Conservation (phyloP, 2,797 vertebrate genomes). For the Aulostomus chinensis region DNA sequence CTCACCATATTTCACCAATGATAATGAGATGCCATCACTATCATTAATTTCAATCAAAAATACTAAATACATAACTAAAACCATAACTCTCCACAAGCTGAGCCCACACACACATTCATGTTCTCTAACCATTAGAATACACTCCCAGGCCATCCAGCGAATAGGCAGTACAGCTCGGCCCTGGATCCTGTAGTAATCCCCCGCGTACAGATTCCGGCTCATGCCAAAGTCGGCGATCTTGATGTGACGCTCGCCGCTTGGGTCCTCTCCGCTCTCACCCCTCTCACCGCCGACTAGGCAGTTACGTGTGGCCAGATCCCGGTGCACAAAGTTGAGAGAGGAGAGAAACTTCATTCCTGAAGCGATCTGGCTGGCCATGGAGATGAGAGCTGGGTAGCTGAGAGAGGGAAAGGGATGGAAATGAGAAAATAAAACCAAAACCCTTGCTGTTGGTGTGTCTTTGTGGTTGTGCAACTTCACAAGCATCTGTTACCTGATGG, state of each 20-base stretch:
- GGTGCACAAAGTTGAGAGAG: slow-evolving; percentile 92
- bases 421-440: background rate
- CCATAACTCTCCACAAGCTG: background rate
- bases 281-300: slow-evolving; percentile 89
- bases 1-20: no score
- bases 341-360: slow-evolving; percentile 94
- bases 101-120: no score
- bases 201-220: slow-evolving; percentile 91
- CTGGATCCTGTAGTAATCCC: slow-evolving; percentile 93
- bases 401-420: background rate
- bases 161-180: slow-evolving; percentile 93
- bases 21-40: no score
- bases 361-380: slow-evolving; percentile 90
- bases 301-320: slow-evolving; percentile 92
- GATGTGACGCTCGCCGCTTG: slow-evolving; percentile 84
- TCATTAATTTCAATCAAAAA: no score
- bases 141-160: slow-evolving; percentile 98
- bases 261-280: slow-evolving; percentile 81
- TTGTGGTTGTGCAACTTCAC: background rate
- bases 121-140: slow-evolving; percentile 90
- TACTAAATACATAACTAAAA: no score
- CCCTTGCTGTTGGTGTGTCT: background rate
- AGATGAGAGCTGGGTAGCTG: slow-evolving; percentile 88
- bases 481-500: slow-evolving; percentile 87
- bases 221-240: slow-evolving; percentile 96